Evolutionary conservation across 2,797 vertebrate genomes (phyloP).

Genomic region (Meriones psammophilus): DNA sequence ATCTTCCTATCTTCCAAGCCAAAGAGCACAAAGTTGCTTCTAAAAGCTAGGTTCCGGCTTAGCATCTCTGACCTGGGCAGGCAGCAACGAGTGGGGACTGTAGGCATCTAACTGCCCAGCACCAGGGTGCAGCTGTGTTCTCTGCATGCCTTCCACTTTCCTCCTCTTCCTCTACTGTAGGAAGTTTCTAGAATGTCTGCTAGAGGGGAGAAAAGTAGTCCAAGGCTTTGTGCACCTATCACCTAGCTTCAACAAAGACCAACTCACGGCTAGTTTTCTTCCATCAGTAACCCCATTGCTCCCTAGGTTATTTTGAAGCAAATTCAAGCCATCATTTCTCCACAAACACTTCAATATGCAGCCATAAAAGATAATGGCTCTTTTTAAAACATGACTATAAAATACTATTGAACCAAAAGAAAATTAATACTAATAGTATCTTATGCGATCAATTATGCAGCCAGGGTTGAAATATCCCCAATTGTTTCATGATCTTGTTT

Average conservation of each 20-base stretch:
- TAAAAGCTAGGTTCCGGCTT: neutral
- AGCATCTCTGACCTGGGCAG: neutral
- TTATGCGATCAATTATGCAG: constrained; percentile 59
- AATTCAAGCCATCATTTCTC: constrained; percentile 56
- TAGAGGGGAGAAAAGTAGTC: neutral
- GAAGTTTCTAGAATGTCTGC: constrained; percentile 28
- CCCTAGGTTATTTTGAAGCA: constrained; percentile 59
- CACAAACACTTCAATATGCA: constrained; percentile 47
- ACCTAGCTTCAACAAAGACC: neutral
- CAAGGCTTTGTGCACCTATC: neutral
- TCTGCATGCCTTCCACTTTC: neutral
- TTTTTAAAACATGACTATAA: constrained; percentile 67
- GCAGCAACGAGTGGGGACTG: neutral
- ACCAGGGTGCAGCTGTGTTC: neutral
- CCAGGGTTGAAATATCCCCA: constrained; percentile 48
- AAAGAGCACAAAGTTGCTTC: neutral
- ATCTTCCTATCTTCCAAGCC: neutral
- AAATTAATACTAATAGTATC: constrained; percentile 69
- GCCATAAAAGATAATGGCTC: constrained; percentile 58
- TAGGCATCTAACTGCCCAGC: neutral
- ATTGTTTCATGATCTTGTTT: constrained; percentile 56
- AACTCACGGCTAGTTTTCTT: constrained; percentile 6
- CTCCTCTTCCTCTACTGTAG: neutral
- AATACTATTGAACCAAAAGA: constrained; percentile 63
- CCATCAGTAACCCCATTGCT: neutral